These are phyloP conservation scores for Acrossocheilus fasciatus DNA, from an alignment of 2,797 vertebrate species.

Conservation along the genomic window DNA sequence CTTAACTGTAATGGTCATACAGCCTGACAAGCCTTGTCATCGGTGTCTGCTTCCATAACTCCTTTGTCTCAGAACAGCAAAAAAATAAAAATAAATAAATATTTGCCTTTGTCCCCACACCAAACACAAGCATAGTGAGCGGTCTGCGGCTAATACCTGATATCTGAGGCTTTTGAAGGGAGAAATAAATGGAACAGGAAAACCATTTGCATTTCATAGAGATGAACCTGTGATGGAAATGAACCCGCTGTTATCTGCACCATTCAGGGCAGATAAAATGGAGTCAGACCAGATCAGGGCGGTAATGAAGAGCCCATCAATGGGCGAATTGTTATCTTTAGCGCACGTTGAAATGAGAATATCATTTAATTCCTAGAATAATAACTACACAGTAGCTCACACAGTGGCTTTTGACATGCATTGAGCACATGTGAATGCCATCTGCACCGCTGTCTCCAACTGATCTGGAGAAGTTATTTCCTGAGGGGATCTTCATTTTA, in stretches of 20 bases:
- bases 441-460: slow-evolving; percentile 67
- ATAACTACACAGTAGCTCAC: slow-evolving; percentile 57
- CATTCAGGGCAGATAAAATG: slow-evolving; percentile 47
- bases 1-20: slow-evolving; percentile 73
- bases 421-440: slow-evolving; percentile 70
- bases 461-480: slow-evolving; percentile 72
- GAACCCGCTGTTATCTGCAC: slow-evolving; percentile 34
- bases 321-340: slow-evolving; percentile 39
- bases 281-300: slow-evolving; percentile 36
- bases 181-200: slow-evolving; percentile 49
- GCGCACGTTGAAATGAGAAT: slow-evolving; percentile 37
- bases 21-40: slow-evolving; percentile 76
- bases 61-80: slow-evolving; percentile 67
- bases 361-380: slow-evolving; percentile 50
- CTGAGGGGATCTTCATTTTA: slow-evolving; percentile 65
- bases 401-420: slow-evolving; percentile 64
- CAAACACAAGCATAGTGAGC: slow-evolving; percentile 28
- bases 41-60: slow-evolving; percentile 75
- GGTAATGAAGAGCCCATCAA: slow-evolving; percentile 42
- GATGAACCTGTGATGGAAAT: slow-evolving; percentile 36
- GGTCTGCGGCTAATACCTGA: slow-evolving; percentile 12
- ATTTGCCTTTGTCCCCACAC: slow-evolving; percentile 52
- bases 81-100: slow-evolving; percentile 31
- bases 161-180: slow-evolving; percentile 31
- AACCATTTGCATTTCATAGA: slow-evolving; percentile 42